Evolutionary conservation across 2,113 vertebrate genomes (phyloP).

Genomic region (Charadrius vociferus): DNA sequence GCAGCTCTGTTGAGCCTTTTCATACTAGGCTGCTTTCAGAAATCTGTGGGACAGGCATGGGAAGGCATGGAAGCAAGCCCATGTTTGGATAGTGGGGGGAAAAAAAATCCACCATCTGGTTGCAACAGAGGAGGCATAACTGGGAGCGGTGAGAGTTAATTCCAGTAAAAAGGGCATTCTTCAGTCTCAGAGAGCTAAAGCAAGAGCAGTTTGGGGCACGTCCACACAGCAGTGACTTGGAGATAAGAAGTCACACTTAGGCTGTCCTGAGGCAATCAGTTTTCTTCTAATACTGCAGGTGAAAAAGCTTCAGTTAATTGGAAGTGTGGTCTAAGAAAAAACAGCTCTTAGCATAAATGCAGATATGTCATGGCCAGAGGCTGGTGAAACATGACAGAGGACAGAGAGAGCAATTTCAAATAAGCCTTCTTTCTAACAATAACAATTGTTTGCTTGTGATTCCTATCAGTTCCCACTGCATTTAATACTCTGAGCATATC

Average conservation of each 20-base stretch:
- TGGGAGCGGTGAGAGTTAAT: background rate
- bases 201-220: background rate
- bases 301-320: background rate
- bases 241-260: background rate
- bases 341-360: background rate
- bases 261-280: background rate
- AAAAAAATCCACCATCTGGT: background rate
- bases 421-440: background rate
- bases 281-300: background rate
- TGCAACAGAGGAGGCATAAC: background rate
- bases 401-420: background rate
- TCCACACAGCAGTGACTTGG: background rate
- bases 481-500: background rate
- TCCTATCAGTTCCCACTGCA: background rate
- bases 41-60: slow-evolving; percentile 2
- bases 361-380: background rate
- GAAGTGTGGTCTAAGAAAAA: background rate
- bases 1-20: slow-evolving; percentile 9
- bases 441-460: background rate
- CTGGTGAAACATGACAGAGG: background rate
- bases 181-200: background rate
- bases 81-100: background rate
- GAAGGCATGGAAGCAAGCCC: background rate
- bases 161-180: background rate
- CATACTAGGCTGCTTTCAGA: slow-evolving; percentile 16